These are phyloP conservation scores for Drosophila aff. DNA, from an alignment of 1,140 invertebrate genomes.

Conservation along the genomic window DNA sequence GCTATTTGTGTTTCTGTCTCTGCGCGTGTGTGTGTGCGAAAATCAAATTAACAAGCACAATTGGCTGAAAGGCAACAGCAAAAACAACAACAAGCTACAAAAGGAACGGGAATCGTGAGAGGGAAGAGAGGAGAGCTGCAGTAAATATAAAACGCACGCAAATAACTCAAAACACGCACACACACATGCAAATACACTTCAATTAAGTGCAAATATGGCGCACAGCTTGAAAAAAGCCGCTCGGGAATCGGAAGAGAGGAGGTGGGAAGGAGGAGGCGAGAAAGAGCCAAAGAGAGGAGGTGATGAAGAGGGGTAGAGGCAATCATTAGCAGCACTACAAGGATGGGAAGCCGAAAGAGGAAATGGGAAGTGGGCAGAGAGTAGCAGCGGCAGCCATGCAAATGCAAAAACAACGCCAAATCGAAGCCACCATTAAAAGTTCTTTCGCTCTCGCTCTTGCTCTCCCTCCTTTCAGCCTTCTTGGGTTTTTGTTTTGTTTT, in stretches of 20 bases:
- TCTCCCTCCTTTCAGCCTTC: background rate
- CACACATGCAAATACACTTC: constrained; percentile 58
- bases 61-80: constrained; percentile 67
- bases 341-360: constrained; percentile 11
- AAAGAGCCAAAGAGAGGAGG: background rate
- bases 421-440: constrained; percentile 81
- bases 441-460: constrained; percentile 11
- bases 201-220: constrained; percentile 81
- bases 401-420: constrained; percentile 61
- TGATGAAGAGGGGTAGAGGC: constrained; percentile 50
- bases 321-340: constrained; percentile 79
- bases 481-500: constrained; percentile 45
- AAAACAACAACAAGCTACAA: constrained; percentile 14
- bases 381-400: constrained; percentile 63
- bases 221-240: constrained; percentile 60
- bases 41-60: constrained; percentile 83
- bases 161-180: constrained; percentile 53
- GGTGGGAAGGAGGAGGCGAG: background rate
- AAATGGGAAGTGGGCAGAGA: constrained; percentile 15
- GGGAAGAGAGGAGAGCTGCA: constrained; percentile 23
- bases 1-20: constrained; percentile 10
- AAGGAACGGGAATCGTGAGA: background rate
- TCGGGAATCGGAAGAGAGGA: constrained; percentile 11
- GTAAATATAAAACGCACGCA: constrained; percentile 63
- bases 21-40: constrained; percentile 42